Evolutionary conservation across 2,888 invertebrate genomes (phyloP), one percentile per base, ranked within the genome.

Genomic region (Mycalesis mineus): DNA sequence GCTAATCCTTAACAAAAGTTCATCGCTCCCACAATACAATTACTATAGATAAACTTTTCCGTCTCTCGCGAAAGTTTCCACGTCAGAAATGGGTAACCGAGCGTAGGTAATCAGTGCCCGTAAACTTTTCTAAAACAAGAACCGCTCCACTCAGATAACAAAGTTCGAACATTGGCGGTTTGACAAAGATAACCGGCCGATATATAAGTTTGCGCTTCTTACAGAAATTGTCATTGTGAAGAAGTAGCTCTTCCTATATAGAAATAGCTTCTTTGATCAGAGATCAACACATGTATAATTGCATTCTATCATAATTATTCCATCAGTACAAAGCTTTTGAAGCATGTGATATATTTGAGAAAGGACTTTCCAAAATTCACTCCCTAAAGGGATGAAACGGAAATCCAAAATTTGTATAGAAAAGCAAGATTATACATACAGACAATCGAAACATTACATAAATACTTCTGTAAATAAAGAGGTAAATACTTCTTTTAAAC

Each of bases 141-240:
- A 57, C 57, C 42, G 62, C 52, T 52, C 45, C 40, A 55, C 36
- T 50, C 55, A 55, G 62, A 62, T 62, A 62, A n/a, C 55, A 42
- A 61, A 62, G 55, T 60, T 62, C 29, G 49, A 49, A 40, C 54
- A 55, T 60, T 62, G 57, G 56, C 52, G 47, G 54, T 40, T 54
- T 51, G 51, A 40, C 57, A 53, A 52, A 60, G 51, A 40, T 55
- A 62, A 51, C 49, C 49, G 54, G 47, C 45, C 45, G 47, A 47
- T 33, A 39, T 40, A 58, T 14, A 39, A 57, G 44, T 57, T 57
- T 36, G 31, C 29, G 9, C 31, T 45, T 37, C 44, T 45, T 37
- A 17, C 17, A 37, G 44, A 37, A 37, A 36, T 45, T 45, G 11
- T 37, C 28, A 44, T 15, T 33, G 47, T 15, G 8, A 51, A 39